Evolutionary conservation across 1,140 invertebrate species (phyloP), one percentile per base, ranked within the genome.

Genomic region (Aphelenchoides besseyi): DNA sequence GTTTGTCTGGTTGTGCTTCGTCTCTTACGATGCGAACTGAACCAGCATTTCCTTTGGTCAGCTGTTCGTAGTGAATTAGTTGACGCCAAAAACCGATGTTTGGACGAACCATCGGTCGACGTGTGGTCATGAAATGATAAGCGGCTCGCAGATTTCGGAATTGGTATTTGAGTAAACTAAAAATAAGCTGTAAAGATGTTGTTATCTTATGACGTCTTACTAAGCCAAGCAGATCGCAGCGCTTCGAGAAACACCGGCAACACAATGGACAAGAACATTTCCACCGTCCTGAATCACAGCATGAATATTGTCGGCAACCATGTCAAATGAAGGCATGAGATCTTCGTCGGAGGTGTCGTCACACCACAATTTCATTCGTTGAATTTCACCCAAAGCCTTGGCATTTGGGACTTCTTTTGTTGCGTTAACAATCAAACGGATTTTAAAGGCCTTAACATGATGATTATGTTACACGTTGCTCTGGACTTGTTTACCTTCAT

Each of bases 11-110:
- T 59, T 82, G 81, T 8, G 76, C 74, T 12, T 82, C 81, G 59
- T 82, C 81, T 29, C 81, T 37, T 9, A 82, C 74, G 33, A 82
- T 68, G 26, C 81, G 55, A 9, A 82, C 81, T 0, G 80, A 82
- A 5, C 82, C 79, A 30, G 76, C 67, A 63, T 78, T 84, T 29
- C 79, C 75, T 62, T 82, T 82, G 16, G 79, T 57, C 36, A 77
- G 68, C 74, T 89, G 87, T 85, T 95, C 93, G 77, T 76, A 95
- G 87, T 88, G 86, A 32, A 89, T 86, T 5, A 96, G 87, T 83
- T 95, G 93, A 54, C 89, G 87, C 88, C 94, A 93, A 87, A 96
- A 96, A 2, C 92, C 92, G 5, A 90, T 89, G 85, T 96, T 96
- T 0, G 93, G 93, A 75, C 91, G 89, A 66, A 95, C 91, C 84